Percentiles rank a stretch among this genome's conserved stretches.
phyloP scores from a whole-genome alignment of 2,797 vertebrate genomes.

The Selene dorsalis region DNA sequence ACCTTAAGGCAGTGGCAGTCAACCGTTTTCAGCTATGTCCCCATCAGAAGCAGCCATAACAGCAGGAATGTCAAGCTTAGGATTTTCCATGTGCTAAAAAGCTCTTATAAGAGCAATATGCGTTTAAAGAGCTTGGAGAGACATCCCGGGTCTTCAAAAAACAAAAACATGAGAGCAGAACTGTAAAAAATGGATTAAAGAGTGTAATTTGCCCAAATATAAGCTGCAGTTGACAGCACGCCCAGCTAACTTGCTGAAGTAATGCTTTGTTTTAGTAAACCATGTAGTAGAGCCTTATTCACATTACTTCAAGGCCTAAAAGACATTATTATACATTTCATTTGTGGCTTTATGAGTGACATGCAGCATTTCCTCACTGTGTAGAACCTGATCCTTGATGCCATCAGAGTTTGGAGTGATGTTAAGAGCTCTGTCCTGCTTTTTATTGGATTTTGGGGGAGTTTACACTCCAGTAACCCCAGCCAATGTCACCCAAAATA shows the following conservation, averaged over 20 bases:
- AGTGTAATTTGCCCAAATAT: neutral
- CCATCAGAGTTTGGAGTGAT: neutral
- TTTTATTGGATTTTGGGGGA: neutral
- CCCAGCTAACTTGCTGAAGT: neutral
- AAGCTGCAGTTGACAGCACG: neutral
- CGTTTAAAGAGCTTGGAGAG: neutral
- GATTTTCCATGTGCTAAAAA: neutral
- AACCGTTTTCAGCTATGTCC: no score
- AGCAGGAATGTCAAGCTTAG: neutral
- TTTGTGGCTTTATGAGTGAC: neutral
- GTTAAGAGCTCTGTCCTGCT: neutral
- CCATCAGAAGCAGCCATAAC: neutral
- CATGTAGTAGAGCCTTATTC: neutral
- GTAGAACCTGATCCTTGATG: neutral
- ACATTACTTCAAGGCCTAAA: neutral
- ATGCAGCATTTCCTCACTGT: neutral
- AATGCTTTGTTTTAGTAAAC: neutral
- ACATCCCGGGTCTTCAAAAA: neutral
- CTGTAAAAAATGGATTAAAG: neutral
- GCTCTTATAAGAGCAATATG: neutral
- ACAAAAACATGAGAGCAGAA: neutral
- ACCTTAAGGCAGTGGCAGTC: neutral
- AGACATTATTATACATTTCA: neutral
- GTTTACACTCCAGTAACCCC: neutral
- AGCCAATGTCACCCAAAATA: neutral